A percentile compares a stretch with the other conserved stretches of the same genome.
Conservation (phyloP, 2,113 vertebrate species). For the human region DNA sequence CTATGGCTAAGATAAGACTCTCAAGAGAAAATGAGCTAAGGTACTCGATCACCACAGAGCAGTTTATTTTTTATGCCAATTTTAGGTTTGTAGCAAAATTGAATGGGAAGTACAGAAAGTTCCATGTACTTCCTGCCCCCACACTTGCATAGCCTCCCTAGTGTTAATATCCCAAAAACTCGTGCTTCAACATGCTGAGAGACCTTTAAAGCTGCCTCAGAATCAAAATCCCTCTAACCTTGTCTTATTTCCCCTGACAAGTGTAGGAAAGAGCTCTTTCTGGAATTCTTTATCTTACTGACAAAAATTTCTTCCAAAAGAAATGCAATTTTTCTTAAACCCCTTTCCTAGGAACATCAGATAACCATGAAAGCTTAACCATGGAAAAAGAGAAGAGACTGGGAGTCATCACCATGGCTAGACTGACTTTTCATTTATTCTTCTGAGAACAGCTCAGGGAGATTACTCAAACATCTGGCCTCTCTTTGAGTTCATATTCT, state of each 20-base stretch:
- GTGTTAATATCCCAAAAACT: neutral
- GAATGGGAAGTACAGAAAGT: neutral
- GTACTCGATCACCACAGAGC: neutral
- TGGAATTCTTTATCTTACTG: neutral
- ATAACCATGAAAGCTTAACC: neutral
- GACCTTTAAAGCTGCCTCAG: neutral
- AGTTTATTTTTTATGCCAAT: neutral
- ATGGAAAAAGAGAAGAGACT: neutral
- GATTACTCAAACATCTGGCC: neutral
- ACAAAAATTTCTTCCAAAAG: neutral
- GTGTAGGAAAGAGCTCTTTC: neutral
- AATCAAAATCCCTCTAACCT: neutral
- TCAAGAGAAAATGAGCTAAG: neutral
- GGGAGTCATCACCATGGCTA: neutral
- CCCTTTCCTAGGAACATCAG: neutral
- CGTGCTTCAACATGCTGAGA: neutral
- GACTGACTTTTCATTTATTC: neutral
- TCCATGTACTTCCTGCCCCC: accelerated
- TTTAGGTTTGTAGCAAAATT: neutral
- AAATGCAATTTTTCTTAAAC: neutral
- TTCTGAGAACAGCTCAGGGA: neutral
- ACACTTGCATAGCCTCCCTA: too few relatives aligned
- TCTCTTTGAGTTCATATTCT: neutral
- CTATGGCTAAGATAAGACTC: too few relatives aligned
- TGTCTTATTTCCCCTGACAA: neutral